Percentiles rank a stretch among this genome's conserved stretches.
These are phyloP conservation scores for Pogonomyrmex californicus DNA, from an alignment of 1,140 invertebrate species.

Conservation along the genomic window DNA sequence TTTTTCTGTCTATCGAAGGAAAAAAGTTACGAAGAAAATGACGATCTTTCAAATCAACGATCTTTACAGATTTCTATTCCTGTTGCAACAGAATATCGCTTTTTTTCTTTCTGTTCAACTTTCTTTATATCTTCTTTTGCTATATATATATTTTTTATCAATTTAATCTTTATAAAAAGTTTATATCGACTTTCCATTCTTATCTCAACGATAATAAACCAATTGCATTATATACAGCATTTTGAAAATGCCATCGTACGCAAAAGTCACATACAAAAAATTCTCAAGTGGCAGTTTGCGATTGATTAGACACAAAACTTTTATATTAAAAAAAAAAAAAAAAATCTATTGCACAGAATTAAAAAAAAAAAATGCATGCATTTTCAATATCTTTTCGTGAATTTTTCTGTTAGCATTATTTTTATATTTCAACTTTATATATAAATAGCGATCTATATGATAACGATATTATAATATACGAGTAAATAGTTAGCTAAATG, in stretches of 20 bases:
- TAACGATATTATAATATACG: slow-evolving; percentile 21
- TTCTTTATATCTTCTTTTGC: background rate
- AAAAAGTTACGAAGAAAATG: background rate
- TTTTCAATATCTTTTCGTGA: background rate
- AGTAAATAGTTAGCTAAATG: slow-evolving; percentile 1
- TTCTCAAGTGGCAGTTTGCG: background rate
- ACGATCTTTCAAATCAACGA: background rate
- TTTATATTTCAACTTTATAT: background rate
- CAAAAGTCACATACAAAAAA: background rate
- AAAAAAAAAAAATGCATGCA: slow-evolving; percentile 7
- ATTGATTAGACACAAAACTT: background rate
- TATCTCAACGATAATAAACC: slow-evolving; percentile 6
- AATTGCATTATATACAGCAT: background rate
- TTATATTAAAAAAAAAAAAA: slow-evolving; percentile 10
- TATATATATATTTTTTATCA: background rate
- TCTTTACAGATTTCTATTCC: background rate
- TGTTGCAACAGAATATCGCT: background rate
- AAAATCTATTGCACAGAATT: too few relatives aligned
- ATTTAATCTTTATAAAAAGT: background rate
- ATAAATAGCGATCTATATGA: slow-evolving; percentile 14
- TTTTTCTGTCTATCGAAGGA: background rate
- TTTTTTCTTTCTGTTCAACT: background rate
- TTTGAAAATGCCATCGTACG: background rate
- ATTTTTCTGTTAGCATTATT: background rate
- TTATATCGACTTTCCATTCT: background rate